A percentile compares a stretch with the other conserved stretches of the same genome.
Conservation (phyloP, 2,888 invertebrate genomes). For the Epistrophe eligans region DNA sequence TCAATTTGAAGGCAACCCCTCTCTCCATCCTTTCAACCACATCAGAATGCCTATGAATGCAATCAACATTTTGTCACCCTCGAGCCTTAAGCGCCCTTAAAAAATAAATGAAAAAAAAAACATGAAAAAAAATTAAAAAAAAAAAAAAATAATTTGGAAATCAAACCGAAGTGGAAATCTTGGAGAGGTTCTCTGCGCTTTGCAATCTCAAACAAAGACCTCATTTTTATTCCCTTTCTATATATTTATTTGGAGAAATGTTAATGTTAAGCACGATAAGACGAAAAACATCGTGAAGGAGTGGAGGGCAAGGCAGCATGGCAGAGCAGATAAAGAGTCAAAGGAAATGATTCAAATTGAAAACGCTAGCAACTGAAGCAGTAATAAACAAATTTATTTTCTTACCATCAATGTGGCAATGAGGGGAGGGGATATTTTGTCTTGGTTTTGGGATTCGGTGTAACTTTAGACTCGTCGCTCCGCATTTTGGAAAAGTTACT, state of each 20-base stretch:
- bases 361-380: conserved; percentile 70
- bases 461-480: conserved; percentile 57
- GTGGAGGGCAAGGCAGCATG: background rate
- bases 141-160: conserved; percentile 72
- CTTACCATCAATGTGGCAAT: conserved; percentile 35
- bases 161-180: conserved; percentile 66
- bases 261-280: conserved; percentile 40
- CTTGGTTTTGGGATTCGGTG: conserved; percentile 31
- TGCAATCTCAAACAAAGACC: conserved; percentile 61
- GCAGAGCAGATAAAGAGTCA: conserved; percentile 52
- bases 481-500: conserved; percentile 43
- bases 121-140: conserved; percentile 58
- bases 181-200: conserved; percentile 41
- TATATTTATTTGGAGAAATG: conserved; percentile 22
- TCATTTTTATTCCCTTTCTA: conserved; percentile 29
- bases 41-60: conserved; percentile 58
- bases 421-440: conserved; percentile 29
- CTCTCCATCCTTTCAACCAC: conserved; percentile 12
- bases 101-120: background rate
- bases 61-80: conserved; percentile 54
- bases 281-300: background rate
- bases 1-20: conserved; percentile 56
- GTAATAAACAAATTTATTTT: conserved; percentile 73
- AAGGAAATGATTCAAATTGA: conserved; percentile 71
- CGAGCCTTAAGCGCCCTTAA: background rate